Evolutionary conservation across 2,888 invertebrate genomes (phyloP).

Genomic region (Timandra comae): DNA sequence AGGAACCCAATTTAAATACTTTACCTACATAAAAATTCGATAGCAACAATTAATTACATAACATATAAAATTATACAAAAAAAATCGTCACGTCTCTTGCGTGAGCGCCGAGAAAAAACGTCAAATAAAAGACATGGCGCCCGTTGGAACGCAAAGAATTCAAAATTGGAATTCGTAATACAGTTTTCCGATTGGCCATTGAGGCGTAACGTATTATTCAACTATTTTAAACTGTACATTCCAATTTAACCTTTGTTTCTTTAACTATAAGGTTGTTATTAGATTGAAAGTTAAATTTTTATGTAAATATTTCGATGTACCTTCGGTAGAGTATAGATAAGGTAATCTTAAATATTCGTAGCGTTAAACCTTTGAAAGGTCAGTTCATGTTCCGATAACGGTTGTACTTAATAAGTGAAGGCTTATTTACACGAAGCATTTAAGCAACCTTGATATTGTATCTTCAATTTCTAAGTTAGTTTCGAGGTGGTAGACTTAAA

Average conservation of each 20-base stretch:
- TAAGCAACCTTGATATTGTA: too few species aligned
- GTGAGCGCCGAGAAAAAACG: slow-evolving; percentile 21
- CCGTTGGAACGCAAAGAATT: slow-evolving; percentile 45
- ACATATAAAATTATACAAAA: not conserved
- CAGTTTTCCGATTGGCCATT: slow-evolving; percentile 45
- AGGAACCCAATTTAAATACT: slow-evolving; percentile 15
- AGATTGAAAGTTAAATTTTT: slow-evolving; percentile 10
- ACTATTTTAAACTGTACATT: slow-evolving; percentile 15
- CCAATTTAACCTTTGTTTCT: slow-evolving; percentile 21
- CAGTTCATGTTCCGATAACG: slow-evolving; percentile 9
- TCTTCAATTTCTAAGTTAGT: too few species aligned
- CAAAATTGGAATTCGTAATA: slow-evolving; percentile 44
- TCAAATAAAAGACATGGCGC: slow-evolving; percentile 38
- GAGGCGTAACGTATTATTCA: slow-evolving; percentile 34
- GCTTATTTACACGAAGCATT: too few species aligned
- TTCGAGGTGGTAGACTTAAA: too few species aligned
- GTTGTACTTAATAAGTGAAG: too few species aligned
- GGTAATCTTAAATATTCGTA: slow-evolving; percentile 50
- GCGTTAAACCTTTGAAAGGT: slow-evolving; percentile 35
- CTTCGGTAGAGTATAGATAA: slow-evolving; percentile 45
- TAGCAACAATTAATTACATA: slow-evolving; percentile 14
- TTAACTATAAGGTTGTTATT: slow-evolving; percentile 1
- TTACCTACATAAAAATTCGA: slow-evolving; percentile 15
- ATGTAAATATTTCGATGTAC: slow-evolving; percentile 34
- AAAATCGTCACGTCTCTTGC: slow-evolving; percentile 8